These are phyloP conservation scores for Ecliptopera silaceata DNA, from an alignment of 2,888 invertebrate genomes.

Conservation along the genomic window DNA sequence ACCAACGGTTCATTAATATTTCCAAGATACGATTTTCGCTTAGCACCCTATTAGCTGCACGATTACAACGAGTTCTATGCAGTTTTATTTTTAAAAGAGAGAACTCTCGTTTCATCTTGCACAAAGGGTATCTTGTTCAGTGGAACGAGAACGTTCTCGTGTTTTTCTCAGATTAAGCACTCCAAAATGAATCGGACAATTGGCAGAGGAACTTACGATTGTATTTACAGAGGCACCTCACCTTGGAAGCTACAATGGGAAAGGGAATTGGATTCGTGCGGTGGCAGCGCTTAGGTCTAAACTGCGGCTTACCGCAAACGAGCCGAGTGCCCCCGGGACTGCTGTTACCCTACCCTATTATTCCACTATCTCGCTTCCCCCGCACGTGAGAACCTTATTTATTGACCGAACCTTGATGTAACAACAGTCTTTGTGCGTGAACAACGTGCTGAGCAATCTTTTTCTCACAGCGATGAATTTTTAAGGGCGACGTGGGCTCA, in stretches of 20 bases:
- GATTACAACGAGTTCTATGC: conserved; percentile 13
- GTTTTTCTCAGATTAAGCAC: conserved; percentile 18
- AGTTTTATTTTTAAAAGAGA: conserved; percentile 19
- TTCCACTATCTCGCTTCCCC: conserved; percentile 57
- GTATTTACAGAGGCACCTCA: conserved; percentile 44
- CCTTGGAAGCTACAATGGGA: conserved; percentile 44
- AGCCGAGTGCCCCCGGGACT: conserved; percentile 54
- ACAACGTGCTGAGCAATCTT: conserved; percentile 50
- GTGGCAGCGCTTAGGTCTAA: conserved; percentile 50
- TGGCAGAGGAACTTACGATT: conserved; percentile 28
- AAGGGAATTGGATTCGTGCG: conserved; percentile 53
- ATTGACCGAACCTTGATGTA: conserved; percentile 56
- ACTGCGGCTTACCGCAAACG: conserved; percentile 58
- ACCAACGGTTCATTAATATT: conserved; percentile 47
- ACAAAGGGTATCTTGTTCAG: conserved; percentile 22
- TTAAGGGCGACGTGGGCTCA: conserved; percentile 42
- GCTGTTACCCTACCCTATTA: conserved; percentile 59
- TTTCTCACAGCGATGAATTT: conserved; percentile 45
- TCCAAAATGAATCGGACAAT: conserved; percentile 28
- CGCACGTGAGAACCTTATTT: conserved; percentile 62
- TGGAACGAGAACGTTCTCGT: conserved; percentile 5
- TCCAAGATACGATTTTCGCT: conserved; percentile 41
- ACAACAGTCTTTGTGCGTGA: conserved; percentile 48
- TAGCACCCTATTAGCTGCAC: conserved; percentile 13
- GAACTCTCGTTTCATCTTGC: conserved; percentile 7